Base-by-base conservation (phyloP, 1,140 invertebrate species). In the Asbolus verrucosus region DNA sequence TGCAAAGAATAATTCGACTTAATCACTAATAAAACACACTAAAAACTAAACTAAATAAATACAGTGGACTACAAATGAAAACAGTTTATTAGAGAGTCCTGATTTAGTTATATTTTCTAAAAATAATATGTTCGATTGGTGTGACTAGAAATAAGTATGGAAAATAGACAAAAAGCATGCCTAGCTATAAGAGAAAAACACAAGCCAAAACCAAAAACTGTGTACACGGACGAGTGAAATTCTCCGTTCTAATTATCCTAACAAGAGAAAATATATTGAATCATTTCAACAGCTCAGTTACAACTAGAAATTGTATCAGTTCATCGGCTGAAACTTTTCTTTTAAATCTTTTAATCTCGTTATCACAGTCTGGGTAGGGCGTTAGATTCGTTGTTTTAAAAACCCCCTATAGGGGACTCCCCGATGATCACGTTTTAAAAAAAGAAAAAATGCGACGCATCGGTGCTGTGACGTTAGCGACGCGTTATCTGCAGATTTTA, bases 171-270 rank as follows among this genome's bases (percentile, higher is more conserved):
- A 67, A 66, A 67, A 75, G 59, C 67, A 69, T 74, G 70, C 66
- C 69, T 65, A n/a, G n/a, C n/a, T n/a, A n/a, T n/a, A 61, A 66
- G 65, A 43, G 16, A 16, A 59, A 30, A 41, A 19, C 21, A 8
- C 1, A 73, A 21, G 36, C 68, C 50, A 36, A 38, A 50, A 59
- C 30, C 13, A 54, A 54, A 33, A 24, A 73, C 74, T 75, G 74
- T 75, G 74, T 75, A 75, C 74, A 75, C 74, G 69, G 74, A 75
- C 74, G 61, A 54, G 21, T 54, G 11, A 54, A 27, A 2, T 24
- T 54, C 21, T 11, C 9, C 14, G 16, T 19, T 46, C 41, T 2
- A 54, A 43, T 43, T 11, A 11, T 3, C 33, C 33, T 11, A 36
- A 3, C 33, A 36, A 30, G 27, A n/a, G 27, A 30, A 11, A 36